These are phyloP conservation scores for Cercocebus atys DNA, from an alignment of 2,113 vertebrate species.

Conservation along the genomic window DNA sequence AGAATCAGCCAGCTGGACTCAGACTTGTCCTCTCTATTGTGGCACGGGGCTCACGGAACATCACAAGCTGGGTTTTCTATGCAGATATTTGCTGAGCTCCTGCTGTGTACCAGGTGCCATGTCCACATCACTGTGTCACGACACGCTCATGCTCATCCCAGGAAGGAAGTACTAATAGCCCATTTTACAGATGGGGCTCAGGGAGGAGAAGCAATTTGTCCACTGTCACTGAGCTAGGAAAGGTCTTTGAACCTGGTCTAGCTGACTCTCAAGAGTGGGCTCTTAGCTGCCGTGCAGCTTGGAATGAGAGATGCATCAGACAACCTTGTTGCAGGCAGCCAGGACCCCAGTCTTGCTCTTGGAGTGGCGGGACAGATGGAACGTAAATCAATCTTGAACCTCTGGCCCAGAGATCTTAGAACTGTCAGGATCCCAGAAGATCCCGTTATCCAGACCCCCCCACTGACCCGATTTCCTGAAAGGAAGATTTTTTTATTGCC, in stretches of 20 bases:
- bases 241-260: neutral
- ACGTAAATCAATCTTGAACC: neutral
- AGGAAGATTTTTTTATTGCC: neutral
- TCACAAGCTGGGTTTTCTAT: neutral
- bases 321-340: neutral
- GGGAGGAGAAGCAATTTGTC: neutral
- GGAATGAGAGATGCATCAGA: neutral
- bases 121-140: neutral
- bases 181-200: neutral
- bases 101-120: rapidly evolving
- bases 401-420: neutral
- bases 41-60: rapidly evolving
- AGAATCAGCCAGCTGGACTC: neutral
- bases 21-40: rapidly evolving
- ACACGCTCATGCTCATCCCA: rapidly evolving
- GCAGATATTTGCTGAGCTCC: neutral
- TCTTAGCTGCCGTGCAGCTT: neutral
- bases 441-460: neutral
- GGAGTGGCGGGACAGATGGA: neutral
- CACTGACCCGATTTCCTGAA: neutral
- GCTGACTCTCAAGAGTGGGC: neutral
- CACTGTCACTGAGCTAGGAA: neutral
- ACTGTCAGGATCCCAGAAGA: neutral
- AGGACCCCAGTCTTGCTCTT: neutral
- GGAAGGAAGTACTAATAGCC: neutral